Percentiles rank a stretch among this genome's conserved stretches.
phyloP scores from a whole-genome alignment of 23 tunicate species.

The Trididemnum nubilum region DNA sequence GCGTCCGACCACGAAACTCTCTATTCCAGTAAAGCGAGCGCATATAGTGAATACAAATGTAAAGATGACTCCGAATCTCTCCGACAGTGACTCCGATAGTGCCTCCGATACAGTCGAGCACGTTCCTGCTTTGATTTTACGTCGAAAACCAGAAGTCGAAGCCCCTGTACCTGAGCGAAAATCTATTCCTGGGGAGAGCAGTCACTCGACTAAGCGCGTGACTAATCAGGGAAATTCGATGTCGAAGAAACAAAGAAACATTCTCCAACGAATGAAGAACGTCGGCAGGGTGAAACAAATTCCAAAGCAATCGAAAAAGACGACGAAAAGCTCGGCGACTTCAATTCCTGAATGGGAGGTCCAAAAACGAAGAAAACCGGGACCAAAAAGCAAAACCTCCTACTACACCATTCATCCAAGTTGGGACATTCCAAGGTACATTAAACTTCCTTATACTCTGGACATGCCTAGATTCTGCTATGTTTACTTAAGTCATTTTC shows the following conservation, averaged over 20 bases:
- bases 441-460: conserved; percentile 46
- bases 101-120: neutral
- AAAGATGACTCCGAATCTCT: neutral
- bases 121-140: conserved; percentile 30
- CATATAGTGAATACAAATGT: neutral
- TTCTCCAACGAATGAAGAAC: conserved; percentile 69
- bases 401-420: conserved; percentile 41
- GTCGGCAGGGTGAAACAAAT: conserved; percentile 17
- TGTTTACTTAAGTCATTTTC: conserved; percentile 42
- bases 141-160: conserved; percentile 30
- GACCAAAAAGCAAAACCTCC: conserved; percentile 68
- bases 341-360: conserved; percentile 41
- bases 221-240: conserved; percentile 44
- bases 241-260: conserved; percentile 76
- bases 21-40: neutral
- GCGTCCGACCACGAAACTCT: neutral
- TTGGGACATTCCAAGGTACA: conserved; percentile 54
- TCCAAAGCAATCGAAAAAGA: conserved; percentile 16
- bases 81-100: conserved; percentile 23
- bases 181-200: neutral
- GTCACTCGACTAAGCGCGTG: conserved; percentile 22
- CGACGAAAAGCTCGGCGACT: conserved; percentile 7
- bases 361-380: conserved; percentile 62
- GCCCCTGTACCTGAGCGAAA: neutral
- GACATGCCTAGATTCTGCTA: conserved; percentile 52